A percentile compares a stretch with the other conserved stretches of the same genome.
These are phyloP conservation scores for Rattus norvegicus DNA, from an alignment of 2,113 vertebrate genomes.

Conservation along the genomic window GRCr8 NC_086031.1:51295001-51295500, in stretches of 20 bases:
- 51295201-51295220: not conserved
- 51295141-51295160: not conserved
- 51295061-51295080: not conserved
- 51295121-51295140: not conserved
- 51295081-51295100: not conserved
- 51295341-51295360: not conserved
- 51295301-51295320: not conserved
- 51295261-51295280: conserved; percentile 33
- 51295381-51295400: not conserved
- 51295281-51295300: not conserved
- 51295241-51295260: not conserved
- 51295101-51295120: not conserved
- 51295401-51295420: not conserved
- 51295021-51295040: not conserved
- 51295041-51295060: not conserved
- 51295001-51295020: not conserved
- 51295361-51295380: not conserved
- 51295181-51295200: not conserved
- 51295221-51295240: not conserved
- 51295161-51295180: not conserved
- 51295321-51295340: not conserved
- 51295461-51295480: not conserved
- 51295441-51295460: not conserved
- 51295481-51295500: not conserved
- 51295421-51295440: not conserved